Conservation (phyloP, 2,797 vertebrate species). For the Pelochelys cantorii region DNA sequence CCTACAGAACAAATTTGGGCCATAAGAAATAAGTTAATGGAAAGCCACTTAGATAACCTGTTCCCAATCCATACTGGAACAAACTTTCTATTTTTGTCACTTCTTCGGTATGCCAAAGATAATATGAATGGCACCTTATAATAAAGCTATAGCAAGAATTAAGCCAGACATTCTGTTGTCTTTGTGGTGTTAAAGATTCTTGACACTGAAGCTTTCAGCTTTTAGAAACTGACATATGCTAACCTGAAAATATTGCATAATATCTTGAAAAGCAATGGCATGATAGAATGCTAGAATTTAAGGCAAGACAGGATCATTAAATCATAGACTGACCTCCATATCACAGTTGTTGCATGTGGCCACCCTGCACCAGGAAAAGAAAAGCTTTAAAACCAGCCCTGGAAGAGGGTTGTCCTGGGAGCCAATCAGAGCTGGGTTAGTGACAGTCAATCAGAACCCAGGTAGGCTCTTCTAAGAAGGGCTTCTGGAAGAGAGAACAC, state of each 20-base stretch:
- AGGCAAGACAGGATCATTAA: not conserved
- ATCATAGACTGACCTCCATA: no score
- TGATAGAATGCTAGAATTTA: not conserved
- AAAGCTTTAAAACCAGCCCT: no score
- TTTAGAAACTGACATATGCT: not conserved
- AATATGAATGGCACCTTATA: not conserved
- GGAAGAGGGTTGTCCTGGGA: no score
- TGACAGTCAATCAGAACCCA: no score
- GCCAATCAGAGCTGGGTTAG: no score
- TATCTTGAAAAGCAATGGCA: not conserved
- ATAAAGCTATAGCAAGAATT: not conserved
- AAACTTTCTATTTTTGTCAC: not conserved
- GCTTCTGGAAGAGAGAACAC: no score
- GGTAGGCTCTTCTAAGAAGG: no score
- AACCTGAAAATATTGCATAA: not conserved
- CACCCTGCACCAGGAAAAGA: no score
- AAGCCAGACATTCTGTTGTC: not conserved
- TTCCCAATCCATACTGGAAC: not conserved
- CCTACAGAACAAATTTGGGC: not conserved
- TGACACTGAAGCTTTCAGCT: not conserved
- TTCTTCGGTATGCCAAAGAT: not conserved
- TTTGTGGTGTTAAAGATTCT: not conserved
- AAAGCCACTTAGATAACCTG: not conserved
- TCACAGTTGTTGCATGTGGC: no score
- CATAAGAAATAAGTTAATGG: not conserved